phyloP scores from a whole-genome alignment of 2,113 vertebrate species.

The Leucopsar rothschildi region DNA sequence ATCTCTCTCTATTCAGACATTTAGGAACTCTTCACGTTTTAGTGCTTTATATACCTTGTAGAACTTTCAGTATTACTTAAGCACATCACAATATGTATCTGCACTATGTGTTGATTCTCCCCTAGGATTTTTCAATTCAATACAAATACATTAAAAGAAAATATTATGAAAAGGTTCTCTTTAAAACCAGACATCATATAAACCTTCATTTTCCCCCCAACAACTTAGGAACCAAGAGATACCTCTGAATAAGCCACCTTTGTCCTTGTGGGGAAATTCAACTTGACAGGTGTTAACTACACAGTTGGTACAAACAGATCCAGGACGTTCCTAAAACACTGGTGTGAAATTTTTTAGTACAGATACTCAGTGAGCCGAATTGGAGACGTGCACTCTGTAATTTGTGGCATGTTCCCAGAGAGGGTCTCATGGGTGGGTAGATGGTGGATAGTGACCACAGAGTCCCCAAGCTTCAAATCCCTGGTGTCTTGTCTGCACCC shows the following conservation, averaged over 20 bases:
- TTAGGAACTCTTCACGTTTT: background rate
- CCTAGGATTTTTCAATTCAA: background rate
- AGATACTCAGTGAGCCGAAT: background rate
- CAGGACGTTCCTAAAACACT: background rate
- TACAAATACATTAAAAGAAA: background rate
- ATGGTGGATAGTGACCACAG: fast-evolving
- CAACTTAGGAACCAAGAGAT: background rate
- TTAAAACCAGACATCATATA: background rate
- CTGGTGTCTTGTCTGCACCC: background rate
- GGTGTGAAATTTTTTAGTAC: background rate
- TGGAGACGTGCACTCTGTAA: background rate
- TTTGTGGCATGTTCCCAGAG: background rate
- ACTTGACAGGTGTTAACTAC: background rate
- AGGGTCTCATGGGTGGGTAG: background rate
- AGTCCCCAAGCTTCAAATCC: background rate
- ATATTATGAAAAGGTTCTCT: fast-evolving
- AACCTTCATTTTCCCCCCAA: fast-evolving
- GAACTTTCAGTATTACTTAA: background rate
- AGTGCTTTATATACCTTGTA: background rate
- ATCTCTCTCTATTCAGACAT: background rate
- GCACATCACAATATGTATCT: background rate
- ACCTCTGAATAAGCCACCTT: background rate
- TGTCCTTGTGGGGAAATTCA: background rate
- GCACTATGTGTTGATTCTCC: background rate
- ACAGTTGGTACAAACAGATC: background rate